Conservation (phyloP, 2,113 vertebrate genomes). For the Propithecus coquereli region DNA sequence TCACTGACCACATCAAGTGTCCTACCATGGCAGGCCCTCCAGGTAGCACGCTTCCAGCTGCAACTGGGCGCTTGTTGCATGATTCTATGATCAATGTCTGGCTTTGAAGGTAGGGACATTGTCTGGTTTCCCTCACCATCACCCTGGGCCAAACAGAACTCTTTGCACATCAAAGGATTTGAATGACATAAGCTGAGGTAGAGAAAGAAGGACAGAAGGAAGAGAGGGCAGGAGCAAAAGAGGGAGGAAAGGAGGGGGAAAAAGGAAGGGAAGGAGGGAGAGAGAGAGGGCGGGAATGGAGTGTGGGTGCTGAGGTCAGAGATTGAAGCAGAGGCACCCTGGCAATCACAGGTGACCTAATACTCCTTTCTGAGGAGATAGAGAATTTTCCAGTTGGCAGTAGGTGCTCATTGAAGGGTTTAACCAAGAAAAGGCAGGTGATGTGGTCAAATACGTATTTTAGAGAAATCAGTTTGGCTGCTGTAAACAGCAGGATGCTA, state of each 20-base stretch:
- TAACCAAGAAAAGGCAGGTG: not conserved
- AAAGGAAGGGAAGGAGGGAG: not conserved
- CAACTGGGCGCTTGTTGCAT: fast-evolving
- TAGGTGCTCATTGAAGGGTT: not conserved
- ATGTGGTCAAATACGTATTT: not conserved
- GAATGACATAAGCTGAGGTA: not conserved
- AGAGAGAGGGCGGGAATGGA: too few species aligned
- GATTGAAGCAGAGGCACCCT: not conserved
- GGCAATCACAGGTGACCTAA: too few species aligned
- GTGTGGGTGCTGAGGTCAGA: not conserved
- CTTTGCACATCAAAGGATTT: not conserved
- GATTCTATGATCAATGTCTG: not conserved
- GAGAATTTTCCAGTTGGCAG: not conserved
- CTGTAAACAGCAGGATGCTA: not conserved
- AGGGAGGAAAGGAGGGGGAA: fast-evolving
- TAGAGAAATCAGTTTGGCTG: not conserved
- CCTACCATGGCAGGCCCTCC: not conserved
- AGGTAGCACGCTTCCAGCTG: not conserved
- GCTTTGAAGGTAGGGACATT: not conserved
- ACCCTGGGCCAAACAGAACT: not conserved
- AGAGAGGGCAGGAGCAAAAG: not conserved
- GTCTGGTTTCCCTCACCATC: not conserved
- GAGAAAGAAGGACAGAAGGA: not conserved
- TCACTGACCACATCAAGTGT: not conserved
- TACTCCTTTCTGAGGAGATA: not conserved